Base-by-base conservation (phyloP, 2,113 vertebrate genomes). In the Arenaria interpres region DNA sequence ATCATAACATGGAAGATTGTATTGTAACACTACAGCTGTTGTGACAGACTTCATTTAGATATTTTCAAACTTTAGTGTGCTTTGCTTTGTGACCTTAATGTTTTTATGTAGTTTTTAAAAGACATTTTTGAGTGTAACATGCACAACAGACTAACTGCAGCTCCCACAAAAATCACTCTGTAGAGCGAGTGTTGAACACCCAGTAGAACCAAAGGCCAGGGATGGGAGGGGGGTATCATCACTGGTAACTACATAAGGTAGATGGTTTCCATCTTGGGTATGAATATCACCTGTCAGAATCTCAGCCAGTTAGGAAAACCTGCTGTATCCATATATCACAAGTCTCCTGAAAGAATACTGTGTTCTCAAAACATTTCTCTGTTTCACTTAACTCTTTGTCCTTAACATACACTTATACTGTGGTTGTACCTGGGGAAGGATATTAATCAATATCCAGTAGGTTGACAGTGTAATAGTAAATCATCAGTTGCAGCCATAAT, bases 1-100 rank as follows among this genome's bases (percentile, higher is more conserved):
- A 95, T 93, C 90, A 56, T 95, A 92, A 93, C 90, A 79, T 95
- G 90, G 95, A 95, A 94, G 90, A 89, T 78, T 96, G 90, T 97
- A 92, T 93, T 97, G 89, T 96, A 94, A 95, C 90, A 89, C 93
- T 95, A 90, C 93, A 91, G 88, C 90, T 97, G 92, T 94, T 96
- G 93, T 95, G 94, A 93, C 93, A 95, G 96, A 88, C 85, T 96
- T 92, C 60, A 89, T 88, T 93, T 89, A 91, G 90, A 73, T 93
- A 79, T 92, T 89, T 97, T 93, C 81, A 46, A 95, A 89, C 82
- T 90, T 89, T 11, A 73, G 68, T 10, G 0, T 85, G 80, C 91
- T 90, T 96, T 92, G 39, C 88, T 96, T 79, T 94, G 76, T 96
- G 89, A 92, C 90, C 94, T 89, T 91, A 68, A 89, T 92, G 81